Evolutionary conservation across 30 jellyfish, hydroid and myxozoan genomes (phyloP).

Genomic region (Euphysa ruthae): DNA sequence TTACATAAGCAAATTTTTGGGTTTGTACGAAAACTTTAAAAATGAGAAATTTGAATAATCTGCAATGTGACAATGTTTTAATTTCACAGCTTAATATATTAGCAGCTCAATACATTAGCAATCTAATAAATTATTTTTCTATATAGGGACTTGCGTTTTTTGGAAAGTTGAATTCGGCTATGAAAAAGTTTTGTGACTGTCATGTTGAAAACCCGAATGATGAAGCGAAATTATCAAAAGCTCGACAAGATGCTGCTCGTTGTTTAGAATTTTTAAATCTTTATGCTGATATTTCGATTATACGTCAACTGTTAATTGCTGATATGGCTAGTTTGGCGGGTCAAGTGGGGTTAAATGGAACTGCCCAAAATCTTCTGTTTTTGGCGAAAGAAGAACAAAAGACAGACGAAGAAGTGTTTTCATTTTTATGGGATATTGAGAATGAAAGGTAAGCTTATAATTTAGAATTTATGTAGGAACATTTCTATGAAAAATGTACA

Average conservation of each 20-base stretch:
- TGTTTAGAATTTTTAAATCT: background rate
- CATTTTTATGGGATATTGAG: background rate
- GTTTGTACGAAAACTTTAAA: no score
- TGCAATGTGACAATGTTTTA: no score
- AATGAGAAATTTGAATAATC: no score
- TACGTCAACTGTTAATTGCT: background rate
- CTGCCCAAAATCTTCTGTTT: background rate
- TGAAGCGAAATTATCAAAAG: background rate
- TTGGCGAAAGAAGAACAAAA: background rate
- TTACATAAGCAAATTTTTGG: no score
- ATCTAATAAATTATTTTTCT: no score
- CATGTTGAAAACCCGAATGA: background rate
- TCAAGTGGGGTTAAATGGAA: background rate
- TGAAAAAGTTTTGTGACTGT: background rate
- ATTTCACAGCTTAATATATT: no score
- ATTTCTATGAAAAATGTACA: no score
- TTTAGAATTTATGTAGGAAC: no score
- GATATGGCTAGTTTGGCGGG: constrained; percentile 4
- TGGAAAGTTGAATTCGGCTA: background rate
- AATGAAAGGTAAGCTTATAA: background rate
- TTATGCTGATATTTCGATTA: background rate
- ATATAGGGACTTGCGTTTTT: background rate
- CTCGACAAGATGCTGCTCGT: background rate
- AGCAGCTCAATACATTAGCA: no score
- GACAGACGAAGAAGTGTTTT: background rate